phyloP scores from a whole-genome alignment of 2,888 invertebrate species.

The Zonitis immaculata region DNA sequence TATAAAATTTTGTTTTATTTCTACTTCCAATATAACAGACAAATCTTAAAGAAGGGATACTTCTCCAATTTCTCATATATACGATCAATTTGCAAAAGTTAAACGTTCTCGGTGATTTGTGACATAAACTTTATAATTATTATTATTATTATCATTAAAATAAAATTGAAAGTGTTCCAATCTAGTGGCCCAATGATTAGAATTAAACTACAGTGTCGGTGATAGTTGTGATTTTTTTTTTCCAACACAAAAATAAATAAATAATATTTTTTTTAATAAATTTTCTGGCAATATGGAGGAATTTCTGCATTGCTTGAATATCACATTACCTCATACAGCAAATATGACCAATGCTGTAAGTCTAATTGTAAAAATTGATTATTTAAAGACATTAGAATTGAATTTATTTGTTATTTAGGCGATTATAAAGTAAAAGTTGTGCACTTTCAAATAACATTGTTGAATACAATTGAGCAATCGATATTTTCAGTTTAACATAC shows the following conservation, averaged over 20 bases:
- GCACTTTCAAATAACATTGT: background rate
- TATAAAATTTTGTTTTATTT: background rate
- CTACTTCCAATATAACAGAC: background rate
- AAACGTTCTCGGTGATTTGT: constrained; percentile 23
- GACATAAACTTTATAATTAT: background rate
- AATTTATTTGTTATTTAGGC: background rate
- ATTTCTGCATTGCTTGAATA: background rate
- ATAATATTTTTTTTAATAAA: background rate
- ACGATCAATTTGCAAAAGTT: constrained; percentile 25
- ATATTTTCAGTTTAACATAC: too few species aligned
- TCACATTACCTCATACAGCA: background rate
- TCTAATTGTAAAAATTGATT: background rate
- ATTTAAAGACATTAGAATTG: background rate
- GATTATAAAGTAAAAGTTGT: background rate
- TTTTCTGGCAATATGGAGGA: background rate
- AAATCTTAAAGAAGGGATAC: constrained; percentile 11
- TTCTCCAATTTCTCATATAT: constrained; percentile 10
- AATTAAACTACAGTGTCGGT: background rate
- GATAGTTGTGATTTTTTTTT: background rate
- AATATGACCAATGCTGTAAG: background rate
- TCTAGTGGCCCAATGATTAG: background rate
- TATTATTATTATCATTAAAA: too few species aligned
- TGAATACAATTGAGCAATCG: background rate
- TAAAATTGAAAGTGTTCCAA: too few species aligned
- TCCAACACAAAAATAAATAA: too few species aligned